phyloP scores from a whole-genome alignment of 2,888 invertebrate genomes.

The Pyralis farinalis region DNA sequence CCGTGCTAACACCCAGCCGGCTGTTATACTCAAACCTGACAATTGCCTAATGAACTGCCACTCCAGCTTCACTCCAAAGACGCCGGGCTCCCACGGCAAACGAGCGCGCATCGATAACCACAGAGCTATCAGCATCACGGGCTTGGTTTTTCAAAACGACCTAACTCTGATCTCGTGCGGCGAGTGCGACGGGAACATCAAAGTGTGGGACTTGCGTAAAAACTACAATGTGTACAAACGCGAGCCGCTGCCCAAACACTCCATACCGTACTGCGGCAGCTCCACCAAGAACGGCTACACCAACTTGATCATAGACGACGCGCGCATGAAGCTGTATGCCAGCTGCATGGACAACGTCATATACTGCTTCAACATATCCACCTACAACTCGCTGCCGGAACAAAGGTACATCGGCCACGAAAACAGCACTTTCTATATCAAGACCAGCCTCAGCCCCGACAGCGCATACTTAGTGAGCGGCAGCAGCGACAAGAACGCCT shows the following conservation, averaged over 20 bases:
- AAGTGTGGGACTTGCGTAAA: conserved; percentile 93
- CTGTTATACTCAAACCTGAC: conserved; percentile 82
- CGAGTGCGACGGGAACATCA: conserved; percentile 92
- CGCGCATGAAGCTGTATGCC: conserved; percentile 87
- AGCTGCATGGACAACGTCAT: conserved; percentile 93
- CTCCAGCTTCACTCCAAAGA: conserved; percentile 61
- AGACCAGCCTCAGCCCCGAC: conserved; percentile 90
- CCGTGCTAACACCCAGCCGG: conserved; percentile 50
- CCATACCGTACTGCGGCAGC: conserved; percentile 87
- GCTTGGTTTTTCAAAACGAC: conserved; percentile 91
- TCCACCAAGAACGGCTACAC: conserved; percentile 88
- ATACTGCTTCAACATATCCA: conserved; percentile 90
- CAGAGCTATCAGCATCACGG: conserved; percentile 89
- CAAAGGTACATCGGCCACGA: conserved; percentile 86
- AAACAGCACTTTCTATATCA: conserved; percentile 92
- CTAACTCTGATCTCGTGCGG: conserved; percentile 91
- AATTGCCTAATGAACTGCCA: conserved; percentile 87
- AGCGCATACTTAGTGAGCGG: conserved; percentile 91
- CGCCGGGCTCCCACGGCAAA: conserved; percentile 77
- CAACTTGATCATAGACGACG: conserved; percentile 87
- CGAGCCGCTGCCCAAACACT: conserved; percentile 86
- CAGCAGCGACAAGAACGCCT: conserved; percentile 92
- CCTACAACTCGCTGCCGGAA: conserved; percentile 84
- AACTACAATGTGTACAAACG: conserved; percentile 86
- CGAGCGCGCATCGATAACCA: conserved; percentile 67